phyloP scores from a whole-genome alignment of 2,797 vertebrate species.

The Pogonophryne albipinna region DNA sequence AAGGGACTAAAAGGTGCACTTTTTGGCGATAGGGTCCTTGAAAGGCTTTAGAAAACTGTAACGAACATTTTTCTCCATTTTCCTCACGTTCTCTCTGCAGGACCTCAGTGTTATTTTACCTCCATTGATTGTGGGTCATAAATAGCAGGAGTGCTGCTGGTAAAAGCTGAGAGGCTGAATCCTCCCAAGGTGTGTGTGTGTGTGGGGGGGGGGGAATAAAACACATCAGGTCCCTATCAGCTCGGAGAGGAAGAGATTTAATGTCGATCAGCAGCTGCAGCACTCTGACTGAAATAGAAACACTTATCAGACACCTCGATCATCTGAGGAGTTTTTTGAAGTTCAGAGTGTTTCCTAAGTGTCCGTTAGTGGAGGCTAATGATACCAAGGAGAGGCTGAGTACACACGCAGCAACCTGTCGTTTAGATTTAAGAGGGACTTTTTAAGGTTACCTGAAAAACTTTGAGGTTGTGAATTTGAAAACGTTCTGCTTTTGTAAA shows the following conservation, averaged over 20 bases:
- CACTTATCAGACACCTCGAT: conserved; percentile 27
- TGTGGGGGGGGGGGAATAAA: conserved; percentile 23
- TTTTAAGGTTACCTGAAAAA: no score
- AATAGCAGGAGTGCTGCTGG: conserved; percentile 75
- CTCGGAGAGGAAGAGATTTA: neutral
- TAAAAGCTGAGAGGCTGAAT: conserved; percentile 61
- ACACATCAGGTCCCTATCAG: conserved; percentile 27
- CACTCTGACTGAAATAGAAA: conserved; percentile 47
- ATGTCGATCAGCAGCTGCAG: conserved; percentile 31
- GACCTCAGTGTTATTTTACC: conserved; percentile 76
- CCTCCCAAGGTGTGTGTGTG: conserved; percentile 3
- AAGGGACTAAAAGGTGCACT: no score
- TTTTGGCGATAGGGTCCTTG: no score
- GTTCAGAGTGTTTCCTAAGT: conserved; percentile 36
- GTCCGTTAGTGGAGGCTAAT: conserved; percentile 6
- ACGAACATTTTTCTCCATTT: no score
- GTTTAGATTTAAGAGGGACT: no score
- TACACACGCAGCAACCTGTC: neutral
- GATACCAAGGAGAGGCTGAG: no score
- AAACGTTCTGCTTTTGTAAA: no score
- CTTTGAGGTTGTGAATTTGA: no score
- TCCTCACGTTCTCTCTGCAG: neutral
- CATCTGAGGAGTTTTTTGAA: no score
- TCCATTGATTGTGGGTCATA: conserved; percentile 73
- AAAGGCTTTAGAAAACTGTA: no score